Base-by-base conservation (phyloP, 2,888 invertebrate species). In the Yponomeuta evonymella region DNA sequence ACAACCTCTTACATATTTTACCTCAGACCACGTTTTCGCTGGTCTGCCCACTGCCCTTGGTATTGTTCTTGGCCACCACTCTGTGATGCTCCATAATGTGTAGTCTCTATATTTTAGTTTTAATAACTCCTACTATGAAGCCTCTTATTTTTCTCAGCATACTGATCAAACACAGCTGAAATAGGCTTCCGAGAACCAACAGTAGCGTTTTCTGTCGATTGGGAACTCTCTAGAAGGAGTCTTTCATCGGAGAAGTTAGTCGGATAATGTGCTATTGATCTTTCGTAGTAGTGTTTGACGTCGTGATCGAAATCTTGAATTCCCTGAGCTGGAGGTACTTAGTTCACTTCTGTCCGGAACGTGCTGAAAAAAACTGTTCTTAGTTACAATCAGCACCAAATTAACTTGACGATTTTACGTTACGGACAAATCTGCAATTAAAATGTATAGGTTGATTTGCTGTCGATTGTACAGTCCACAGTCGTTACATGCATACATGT, bases 261-360 rank as follows among this genome's bases (percentile, higher is more conserved):
- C 23, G 81, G 74, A 66, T 88, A 72, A 23, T 78, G 72, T 0
- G 83, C 81, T 29, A 83, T 70, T 0, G 75, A 74, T 8, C 81
- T 79, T 67, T 81, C 73, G 72, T 86, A 89, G 65, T 77, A 75
- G 2, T 77, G 78, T 72, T 80, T 79, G 0, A 86, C 83, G 74
- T 86, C 80, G 71, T 84, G 83, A 75, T 89, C 86, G 3, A 77
- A 75, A 71, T 86, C 82, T 9, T 84, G 82, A 23, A 86, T 83
- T 71, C 79, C 79, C 0, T 84, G 77, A 23, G 78, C 80, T 65
- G 80, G 83, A 8, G 79, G 74, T 12, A 79, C 75, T 74, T 83
- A 91, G 73, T 89, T 81, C 11, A 76, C 74, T 82, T 91, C 92
- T 10, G 90, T 91, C 23, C 85, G 78, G 72, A 91, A 90, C 1